Conservation (phyloP, 2,888 invertebrate genomes). For the Eupithecia tripunctaria region DNA sequence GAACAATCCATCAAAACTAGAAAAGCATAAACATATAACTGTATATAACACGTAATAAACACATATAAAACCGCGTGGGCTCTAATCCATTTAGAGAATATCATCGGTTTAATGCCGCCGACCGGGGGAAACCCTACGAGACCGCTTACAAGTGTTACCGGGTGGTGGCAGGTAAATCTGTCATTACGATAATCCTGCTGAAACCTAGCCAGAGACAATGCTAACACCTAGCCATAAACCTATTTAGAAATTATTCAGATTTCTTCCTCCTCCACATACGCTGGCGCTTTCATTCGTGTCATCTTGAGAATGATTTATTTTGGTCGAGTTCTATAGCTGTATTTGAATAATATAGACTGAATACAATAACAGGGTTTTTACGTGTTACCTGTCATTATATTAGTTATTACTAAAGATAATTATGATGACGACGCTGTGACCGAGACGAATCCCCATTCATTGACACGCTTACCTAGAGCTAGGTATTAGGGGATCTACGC, state of each 20-base stretch:
- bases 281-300: not conserved
- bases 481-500: not conserved
- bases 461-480: not conserved
- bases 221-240: not conserved
- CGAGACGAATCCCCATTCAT: not conserved
- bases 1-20: conserved; percentile 10
- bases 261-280: not conserved
- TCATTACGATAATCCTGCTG: conserved; percentile 50
- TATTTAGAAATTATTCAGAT: not conserved
- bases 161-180: conserved; percentile 49
- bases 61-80: conserved; percentile 44
- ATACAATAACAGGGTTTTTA: not conserved
- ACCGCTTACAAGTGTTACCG: conserved; percentile 66
- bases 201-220: conserved; percentile 1
- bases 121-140: conserved; percentile 64
- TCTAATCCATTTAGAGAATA: conserved; percentile 75
- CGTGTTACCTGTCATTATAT: not conserved
- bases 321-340: not conserved
- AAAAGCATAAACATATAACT: not conserved
- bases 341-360: not conserved
- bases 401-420: not conserved
- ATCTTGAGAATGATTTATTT: not conserved
- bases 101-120: conserved; percentile 65
- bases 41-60: not conserved
- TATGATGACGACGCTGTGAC: not conserved